Percentiles rank a stretch among this genome's conserved stretches.
Evolutionary conservation across 2,113 vertebrate species (phyloP).

Genomic region (Spea bombifrons): DNA sequence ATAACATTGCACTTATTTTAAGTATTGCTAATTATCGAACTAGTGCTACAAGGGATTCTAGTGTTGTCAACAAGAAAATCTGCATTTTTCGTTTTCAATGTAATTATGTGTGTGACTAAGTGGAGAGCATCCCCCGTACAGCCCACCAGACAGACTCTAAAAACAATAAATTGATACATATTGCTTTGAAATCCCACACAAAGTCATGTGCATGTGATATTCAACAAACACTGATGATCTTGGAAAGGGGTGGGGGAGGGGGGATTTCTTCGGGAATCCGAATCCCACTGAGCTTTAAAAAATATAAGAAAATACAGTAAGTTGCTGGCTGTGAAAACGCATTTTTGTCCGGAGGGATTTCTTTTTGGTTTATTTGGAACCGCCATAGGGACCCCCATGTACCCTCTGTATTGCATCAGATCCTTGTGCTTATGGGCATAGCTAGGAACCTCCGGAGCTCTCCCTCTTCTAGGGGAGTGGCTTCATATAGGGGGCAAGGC

Average conservation of each 20-base stretch:
- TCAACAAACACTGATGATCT: constrained; percentile 9
- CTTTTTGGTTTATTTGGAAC: too few species aligned
- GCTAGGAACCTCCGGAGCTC: too few species aligned
- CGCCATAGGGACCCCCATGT: too few species aligned
- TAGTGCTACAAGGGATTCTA: not conserved
- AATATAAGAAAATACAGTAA: too few species aligned
- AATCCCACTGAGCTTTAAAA: too few species aligned
- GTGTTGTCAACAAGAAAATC: not conserved
- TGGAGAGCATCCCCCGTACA: not conserved
- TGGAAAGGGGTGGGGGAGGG: not conserved
- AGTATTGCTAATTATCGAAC: not conserved
- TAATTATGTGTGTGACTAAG: constrained; percentile 19
- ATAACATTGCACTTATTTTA: not conserved
- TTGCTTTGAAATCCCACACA: constrained; percentile 3
- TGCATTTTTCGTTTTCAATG: not conserved
- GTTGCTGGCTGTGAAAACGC: too few species aligned
- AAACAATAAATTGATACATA: constrained; percentile 6
- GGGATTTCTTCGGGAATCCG: too few species aligned
- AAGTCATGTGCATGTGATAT: not conserved
- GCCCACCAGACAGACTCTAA: constrained; percentile 17
- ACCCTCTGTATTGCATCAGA: too few species aligned
- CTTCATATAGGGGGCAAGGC: too few species aligned
- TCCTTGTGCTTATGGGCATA: too few species aligned
- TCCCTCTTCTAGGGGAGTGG: too few species aligned
- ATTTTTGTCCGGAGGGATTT: too few species aligned